Conservation (phyloP, 2,888 invertebrate species). For the Chloroclystis v-ata region DNA sequence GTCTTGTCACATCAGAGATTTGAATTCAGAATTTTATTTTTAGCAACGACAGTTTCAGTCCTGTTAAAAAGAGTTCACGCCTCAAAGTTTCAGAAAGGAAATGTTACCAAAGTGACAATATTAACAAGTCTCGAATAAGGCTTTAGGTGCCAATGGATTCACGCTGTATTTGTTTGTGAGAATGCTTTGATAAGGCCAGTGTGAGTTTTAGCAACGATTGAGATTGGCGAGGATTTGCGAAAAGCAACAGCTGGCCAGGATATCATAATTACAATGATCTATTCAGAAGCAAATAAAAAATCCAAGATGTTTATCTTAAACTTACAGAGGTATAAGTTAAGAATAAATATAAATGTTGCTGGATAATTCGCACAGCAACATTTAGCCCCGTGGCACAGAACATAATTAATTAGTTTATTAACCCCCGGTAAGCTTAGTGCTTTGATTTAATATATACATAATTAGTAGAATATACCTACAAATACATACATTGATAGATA, state of each 20-base stretch:
- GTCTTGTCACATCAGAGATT: constrained; percentile 3
- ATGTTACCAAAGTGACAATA: constrained; percentile 48
- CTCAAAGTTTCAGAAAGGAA: constrained; percentile 48
- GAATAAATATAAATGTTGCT: no score
- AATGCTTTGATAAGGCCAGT: constrained; percentile 40
- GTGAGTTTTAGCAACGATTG: constrained; percentile 42
- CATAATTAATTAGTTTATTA: no score
- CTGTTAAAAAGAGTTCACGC: constrained; percentile 46
- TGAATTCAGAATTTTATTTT: neutral
- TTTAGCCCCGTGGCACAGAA: no score
- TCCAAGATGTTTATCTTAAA: neutral
- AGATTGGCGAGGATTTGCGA: neutral
- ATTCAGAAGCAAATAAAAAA: neutral
- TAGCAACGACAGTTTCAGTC: constrained; percentile 11
- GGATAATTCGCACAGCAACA: no score
- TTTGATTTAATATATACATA: no score
- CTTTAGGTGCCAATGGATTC: constrained; percentile 50
- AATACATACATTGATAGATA: no score
- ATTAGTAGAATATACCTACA: no score
- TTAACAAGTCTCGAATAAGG: constrained; percentile 50
- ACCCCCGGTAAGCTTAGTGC: no score
- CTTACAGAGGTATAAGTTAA: no score
- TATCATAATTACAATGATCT: constrained; percentile 14
- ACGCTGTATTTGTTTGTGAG: constrained; percentile 44
- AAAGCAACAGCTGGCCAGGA: constrained; percentile 14